These are phyloP conservation scores for Tineola bisselliella DNA, from an alignment of 2,888 invertebrate species.

Conservation along the genomic window DNA sequence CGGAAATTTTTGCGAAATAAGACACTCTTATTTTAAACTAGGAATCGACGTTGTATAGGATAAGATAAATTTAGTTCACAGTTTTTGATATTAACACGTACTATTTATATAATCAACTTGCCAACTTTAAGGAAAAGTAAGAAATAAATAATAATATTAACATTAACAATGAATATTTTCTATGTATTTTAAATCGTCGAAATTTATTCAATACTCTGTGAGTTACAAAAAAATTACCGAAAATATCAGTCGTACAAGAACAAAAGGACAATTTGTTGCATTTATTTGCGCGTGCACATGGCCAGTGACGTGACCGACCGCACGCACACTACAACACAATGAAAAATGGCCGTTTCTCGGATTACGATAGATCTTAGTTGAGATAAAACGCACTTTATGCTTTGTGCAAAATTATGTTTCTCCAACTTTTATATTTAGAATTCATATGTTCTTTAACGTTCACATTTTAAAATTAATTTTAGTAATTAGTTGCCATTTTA, in stretches of 20 bases:
- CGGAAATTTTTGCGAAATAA: neutral
- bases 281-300: constrained; percentile 10
- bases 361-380: constrained; percentile 31
- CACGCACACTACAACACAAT: constrained; percentile 15
- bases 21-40: neutral
- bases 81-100: too few species aligned
- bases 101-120: too few species aligned
- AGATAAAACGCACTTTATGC: constrained; percentile 26
- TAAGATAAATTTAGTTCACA: too few species aligned
- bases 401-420: constrained; percentile 23
- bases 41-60: neutral
- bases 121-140: too few species aligned
- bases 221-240: neutral
- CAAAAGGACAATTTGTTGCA: constrained; percentile 6
- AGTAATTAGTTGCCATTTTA: too few species aligned
- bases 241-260: neutral
- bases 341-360: constrained; percentile 31
- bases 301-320: neutral
- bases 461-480: too few species aligned
- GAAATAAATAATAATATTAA: too few species aligned
- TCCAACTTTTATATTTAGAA: too few species aligned
- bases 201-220: too few species aligned
- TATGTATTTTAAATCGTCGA: neutral
- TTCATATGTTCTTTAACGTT: too few species aligned
- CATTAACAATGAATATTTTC: too few species aligned